A percentile compares a stretch with the other conserved stretches of the same genome.
Evolutionary conservation across 2,888 invertebrate genomes (phyloP).

Genomic region (Hydraecia micacea): DNA sequence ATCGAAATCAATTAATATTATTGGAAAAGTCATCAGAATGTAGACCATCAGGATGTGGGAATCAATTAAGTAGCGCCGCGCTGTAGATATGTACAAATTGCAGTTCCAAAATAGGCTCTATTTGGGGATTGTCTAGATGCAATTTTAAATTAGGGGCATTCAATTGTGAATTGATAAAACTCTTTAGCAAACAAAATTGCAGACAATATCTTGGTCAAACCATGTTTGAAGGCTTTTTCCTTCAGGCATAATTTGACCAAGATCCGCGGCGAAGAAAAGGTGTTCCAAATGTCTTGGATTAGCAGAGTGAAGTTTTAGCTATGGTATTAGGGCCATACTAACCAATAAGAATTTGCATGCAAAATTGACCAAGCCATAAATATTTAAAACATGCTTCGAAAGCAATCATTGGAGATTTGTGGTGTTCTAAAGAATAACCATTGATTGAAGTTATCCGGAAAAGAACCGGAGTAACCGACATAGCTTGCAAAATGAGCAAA

Average conservation of each 20-base stretch:
- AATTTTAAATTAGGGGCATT: background rate
- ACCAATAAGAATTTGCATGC: background rate
- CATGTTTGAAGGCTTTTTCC: background rate
- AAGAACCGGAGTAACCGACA: background rate
- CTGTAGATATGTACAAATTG: background rate
- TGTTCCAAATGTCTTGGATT: background rate
- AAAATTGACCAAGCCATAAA: background rate
- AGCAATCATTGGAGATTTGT: background rate
- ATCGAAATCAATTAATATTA: constrained; percentile 21
- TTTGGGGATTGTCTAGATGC: no score
- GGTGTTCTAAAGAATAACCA: constrained; percentile 1
- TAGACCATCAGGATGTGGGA: constrained; percentile 3
- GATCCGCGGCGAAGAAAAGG: background rate
- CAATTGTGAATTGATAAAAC: constrained; percentile 5
- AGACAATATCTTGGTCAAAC: background rate
- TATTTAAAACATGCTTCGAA: background rate
- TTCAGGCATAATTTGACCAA: background rate
- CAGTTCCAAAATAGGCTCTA: constrained; percentile 6
- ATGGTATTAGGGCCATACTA: background rate
- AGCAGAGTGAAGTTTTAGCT: background rate
- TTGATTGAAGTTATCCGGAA: background rate
- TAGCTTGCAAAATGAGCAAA: background rate
- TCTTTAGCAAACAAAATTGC: background rate
- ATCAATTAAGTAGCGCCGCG: constrained; percentile 7
- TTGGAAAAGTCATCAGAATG: constrained; percentile 14